Base-by-base conservation (phyloP, 2,888 invertebrate genomes). In the Calliphora vomitoria region DNA sequence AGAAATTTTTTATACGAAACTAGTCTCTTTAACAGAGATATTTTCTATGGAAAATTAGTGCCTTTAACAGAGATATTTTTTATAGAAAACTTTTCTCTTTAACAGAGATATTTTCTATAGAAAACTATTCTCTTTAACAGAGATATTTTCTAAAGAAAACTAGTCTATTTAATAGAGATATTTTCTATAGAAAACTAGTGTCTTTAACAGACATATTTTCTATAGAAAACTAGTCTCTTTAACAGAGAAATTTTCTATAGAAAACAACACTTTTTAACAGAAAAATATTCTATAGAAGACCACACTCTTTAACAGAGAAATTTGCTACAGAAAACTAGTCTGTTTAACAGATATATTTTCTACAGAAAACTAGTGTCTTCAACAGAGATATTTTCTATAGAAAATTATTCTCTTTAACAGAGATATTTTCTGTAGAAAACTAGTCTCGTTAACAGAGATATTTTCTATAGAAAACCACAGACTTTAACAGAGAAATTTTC, bases 1-100 rank as follows among this genome's bases (percentile, higher is more conserved):
- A 38, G 41, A 38, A 31, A 15, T 50, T 75, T 62, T 62, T n/a
- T 62, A 50, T 31, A 50, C 44, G n/a, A 50, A 50, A 50, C 4
- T 50, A 4, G 15, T 50, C 50, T 15, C 15, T 50, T 15, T 13
- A 4, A 2, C 8, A 0, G 55, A 20, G 10, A 20, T 0, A 20
- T 55, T 20, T 55, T 20, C 20, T 55, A 55, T 55, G 20, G 55
- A 55, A 55, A 50, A 20, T 3, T 55, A 10, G 1, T 55, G 0
- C 8, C 18, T 20, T 18, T 10, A 10, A 0, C 8, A 3, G 55
- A 55, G 10, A 55, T 20, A 55, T 20, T 55, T 55, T 1, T 35
- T 35, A 50, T 55, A 20, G 50, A 64, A 50, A 13, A 53, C 41
- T 18, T n/a, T 2, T 64, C 20, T 44, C 44, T 3, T 50, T 15